phyloP scores from a whole-genome alignment of 2,113 vertebrate species.

The Neopipo cinnamomea region DNA sequence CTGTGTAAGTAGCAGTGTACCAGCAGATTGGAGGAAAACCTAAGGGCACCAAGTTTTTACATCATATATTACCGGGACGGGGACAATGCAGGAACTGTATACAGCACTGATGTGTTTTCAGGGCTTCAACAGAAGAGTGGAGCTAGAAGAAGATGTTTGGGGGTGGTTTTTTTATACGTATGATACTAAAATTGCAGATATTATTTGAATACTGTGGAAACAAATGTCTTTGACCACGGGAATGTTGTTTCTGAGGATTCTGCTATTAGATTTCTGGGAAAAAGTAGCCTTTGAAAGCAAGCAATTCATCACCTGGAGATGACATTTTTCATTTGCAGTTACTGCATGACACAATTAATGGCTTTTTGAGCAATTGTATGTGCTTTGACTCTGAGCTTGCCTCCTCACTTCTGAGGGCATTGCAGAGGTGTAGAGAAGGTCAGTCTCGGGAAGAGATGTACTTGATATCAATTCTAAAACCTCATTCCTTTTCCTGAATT shows the following conservation, averaged over 20 bases:
- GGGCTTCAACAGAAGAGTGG: not conserved
- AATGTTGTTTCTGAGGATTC: not conserved
- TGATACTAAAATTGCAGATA: not conserved
- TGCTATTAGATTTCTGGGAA: not conserved
- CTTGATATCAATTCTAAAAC: not conserved
- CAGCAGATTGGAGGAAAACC: not conserved
- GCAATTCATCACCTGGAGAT: not conserved
- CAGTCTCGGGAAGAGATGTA: not conserved
- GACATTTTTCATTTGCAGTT: not conserved
- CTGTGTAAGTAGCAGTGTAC: not conserved
- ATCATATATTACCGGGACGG: too few relatives aligned
- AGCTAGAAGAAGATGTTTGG: not conserved
- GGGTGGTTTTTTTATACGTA: not conserved
- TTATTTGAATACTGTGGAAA: not conserved
- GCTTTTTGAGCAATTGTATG: not conserved
- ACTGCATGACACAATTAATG: not conserved
- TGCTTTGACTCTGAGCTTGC: not conserved
- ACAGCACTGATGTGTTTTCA: fast-evolving
- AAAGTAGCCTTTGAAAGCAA: not conserved
- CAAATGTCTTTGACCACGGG: not conserved
- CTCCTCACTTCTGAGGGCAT: not conserved
- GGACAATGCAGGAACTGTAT: not conserved
- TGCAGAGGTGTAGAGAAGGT: not conserved
- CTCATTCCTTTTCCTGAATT: not conserved
- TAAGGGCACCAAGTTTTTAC: not conserved